Evolutionary conservation across 2,888 invertebrate genomes (phyloP), one percentile per base, ranked within the genome.

Genomic region (Sturmia bella): DNA sequence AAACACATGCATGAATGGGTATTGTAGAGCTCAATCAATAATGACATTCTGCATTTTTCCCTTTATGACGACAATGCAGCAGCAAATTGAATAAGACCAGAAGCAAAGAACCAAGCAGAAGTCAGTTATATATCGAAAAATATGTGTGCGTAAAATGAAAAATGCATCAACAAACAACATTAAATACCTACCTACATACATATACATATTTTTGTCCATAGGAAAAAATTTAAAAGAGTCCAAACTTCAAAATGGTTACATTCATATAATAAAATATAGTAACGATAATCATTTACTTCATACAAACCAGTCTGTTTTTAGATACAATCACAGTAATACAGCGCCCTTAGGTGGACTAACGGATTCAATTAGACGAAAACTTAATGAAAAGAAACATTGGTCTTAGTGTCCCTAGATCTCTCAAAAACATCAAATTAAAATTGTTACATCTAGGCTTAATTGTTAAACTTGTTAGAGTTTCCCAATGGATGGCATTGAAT

Each of bases 1-100:
- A 89, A 89, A 87, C 84, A 84, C 88, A 87, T 88, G 82, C 82
- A 82, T 82, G 78, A 82, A 82, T 82, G 70, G 78, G 7, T 66
- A 75, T 78, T 82, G 89, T 89, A 89, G 86, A 87, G 86, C 87
- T 88, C 88, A 88, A 89, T 89, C 87, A 88, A 84, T 86, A 87
- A 83, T 87, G 87, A 87, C 87, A 84, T 85, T 69, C 39, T 54
- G 43, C 19, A 61, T 63, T 76, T 69, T 86, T 48, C 80, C 83
- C 66, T 82, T 84, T 81, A 81, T 81, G 43, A 83, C 43, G 37
- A 69, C 70, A 64, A 75, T 52, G 37, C 45, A 70, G 59, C 54
- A 45, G 32, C 11, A 78, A 75, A 74, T 64, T 68, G 45, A 63
- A 56, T 63, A 48, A 41, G 50, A 59, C 32, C 45, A 54, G 17